Evolutionary conservation across 2,888 invertebrate species (phyloP), one percentile per base, ranked within the genome.

Genomic region (Scaptomyza parva): DNA sequence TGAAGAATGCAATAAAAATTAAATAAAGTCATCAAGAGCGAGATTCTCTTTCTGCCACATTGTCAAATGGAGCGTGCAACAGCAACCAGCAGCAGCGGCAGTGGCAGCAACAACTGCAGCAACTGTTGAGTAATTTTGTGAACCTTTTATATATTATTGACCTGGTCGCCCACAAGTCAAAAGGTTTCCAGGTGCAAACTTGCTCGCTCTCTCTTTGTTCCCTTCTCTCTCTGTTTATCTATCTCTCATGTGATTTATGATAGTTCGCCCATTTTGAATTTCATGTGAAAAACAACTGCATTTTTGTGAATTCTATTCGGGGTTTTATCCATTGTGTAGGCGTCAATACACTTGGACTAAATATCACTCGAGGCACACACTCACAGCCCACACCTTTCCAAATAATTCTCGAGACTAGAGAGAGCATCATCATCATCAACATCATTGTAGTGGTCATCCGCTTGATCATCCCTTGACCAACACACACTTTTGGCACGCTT

Each of bases 1-100:
- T 8, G 35, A 18, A 18, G 81, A 74, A 72, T 78, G 85, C 84
- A 88, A 86, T 86, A 88, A 86, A 86, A 86, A 86, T 74, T 83
- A 86, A 86, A 86, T 86, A 86, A 86, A 86, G 85, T 86, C 85
- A 86, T 86, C 85, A 80, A 78, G 74, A 71, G n/a, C n/a, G 76
- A 28, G 9, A 76, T 70, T 71, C 66, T 72, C 66, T 72, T 18
- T 28, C 11, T 35, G 39, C 37, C 18, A 64, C 65, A 58, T 85
- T 83, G 85, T 86, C 78, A 77, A 79, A 72, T 76, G 80, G 71
- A 78, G 87, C 84, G 78, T 77, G 66, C 74, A 75, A 48, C 63
- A 45, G 41, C 37, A 39, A 44, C 33, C 33, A 30, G 43, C 48
- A 66, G 51, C 47, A 40, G 22, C 22, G 5, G 22, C 22, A 22